These are phyloP conservation scores for Tigriopus japonicus DNA, from an alignment of 1,140 invertebrate species.

Conservation along the genomic window DNA sequence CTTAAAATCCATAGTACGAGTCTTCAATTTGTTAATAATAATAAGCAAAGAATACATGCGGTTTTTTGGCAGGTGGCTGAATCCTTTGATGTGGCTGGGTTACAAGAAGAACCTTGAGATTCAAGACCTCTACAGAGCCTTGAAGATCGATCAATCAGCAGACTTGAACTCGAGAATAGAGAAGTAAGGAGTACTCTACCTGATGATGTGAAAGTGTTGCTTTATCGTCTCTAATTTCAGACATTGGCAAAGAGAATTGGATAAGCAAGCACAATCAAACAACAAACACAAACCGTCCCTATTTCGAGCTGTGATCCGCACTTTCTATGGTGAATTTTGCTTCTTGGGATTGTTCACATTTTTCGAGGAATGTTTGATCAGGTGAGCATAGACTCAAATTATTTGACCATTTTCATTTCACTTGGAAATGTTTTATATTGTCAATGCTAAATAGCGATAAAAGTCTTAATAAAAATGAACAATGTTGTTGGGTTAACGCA, in stretches of 20 bases:
- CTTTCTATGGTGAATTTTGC: constrained; percentile 16
- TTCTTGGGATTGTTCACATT: constrained; percentile 16
- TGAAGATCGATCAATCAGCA: not conserved
- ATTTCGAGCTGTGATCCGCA: constrained; percentile 15
- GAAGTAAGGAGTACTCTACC: not conserved
- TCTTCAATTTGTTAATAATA: too few relatives aligned
- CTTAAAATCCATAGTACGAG: too few relatives aligned
- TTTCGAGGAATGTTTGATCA: constrained; percentile 19
- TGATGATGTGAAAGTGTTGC: not conserved
- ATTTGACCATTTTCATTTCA: too few relatives aligned
- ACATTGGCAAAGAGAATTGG: not conserved
- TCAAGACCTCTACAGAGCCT: not conserved
- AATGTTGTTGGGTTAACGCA: too few relatives aligned
- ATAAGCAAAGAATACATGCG: too few relatives aligned
- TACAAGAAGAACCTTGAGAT: not conserved
- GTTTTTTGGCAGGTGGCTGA: not conserved
- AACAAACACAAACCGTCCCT: constrained; percentile 15
- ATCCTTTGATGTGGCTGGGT: not conserved
- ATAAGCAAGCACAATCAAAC: not conserved
- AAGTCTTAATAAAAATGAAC: too few relatives aligned
- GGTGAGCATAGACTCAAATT: too few relatives aligned
- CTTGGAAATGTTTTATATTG: too few relatives aligned
- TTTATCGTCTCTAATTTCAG: not conserved
- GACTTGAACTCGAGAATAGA: not conserved
- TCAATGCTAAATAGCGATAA: too few relatives aligned